Evolutionary conservation across 92 coral and sea anemone genomes (phyloP).

Genomic region (Epizoanthus scotinus): DNA sequence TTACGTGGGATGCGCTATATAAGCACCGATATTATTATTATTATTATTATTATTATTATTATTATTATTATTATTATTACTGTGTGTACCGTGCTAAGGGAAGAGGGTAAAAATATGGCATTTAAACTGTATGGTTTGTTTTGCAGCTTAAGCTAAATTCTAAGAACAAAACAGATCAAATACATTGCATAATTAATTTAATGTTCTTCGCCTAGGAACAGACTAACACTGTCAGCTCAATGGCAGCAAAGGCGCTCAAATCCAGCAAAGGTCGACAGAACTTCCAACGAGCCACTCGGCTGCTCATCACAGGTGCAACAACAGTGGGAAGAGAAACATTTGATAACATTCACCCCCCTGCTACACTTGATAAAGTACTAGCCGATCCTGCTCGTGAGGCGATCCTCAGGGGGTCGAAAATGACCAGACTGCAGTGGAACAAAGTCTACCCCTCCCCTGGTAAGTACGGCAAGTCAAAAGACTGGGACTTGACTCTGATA

Average conservation of each 20-base stretch:
- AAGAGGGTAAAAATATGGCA: too few species aligned
- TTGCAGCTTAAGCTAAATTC: too few species aligned
- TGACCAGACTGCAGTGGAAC: neutral
- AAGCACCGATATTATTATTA: too few species aligned
- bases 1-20: too few species aligned
- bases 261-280: neutral
- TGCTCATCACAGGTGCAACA: neutral
- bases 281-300: neutral
- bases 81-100: too few species aligned
- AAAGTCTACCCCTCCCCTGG: conserved; percentile 3
- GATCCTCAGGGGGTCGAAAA: neutral
- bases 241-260: neutral
- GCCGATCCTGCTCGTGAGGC: neutral
- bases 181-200: too few species aligned
- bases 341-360: neutral
- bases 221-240: neutral
- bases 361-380: neutral
- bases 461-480: neutral
- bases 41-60: too few species aligned
- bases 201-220: too few species aligned
- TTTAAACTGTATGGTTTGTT: too few species aligned
- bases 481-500: neutral
- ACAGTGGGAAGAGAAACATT: neutral
- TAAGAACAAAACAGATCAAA: too few species aligned
- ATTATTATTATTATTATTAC: too few species aligned